Evolutionary conservation across 1,140 invertebrate genomes (phyloP), one percentile per base, ranked within the genome.

Genomic region (Brachionus paranguensis): DNA sequence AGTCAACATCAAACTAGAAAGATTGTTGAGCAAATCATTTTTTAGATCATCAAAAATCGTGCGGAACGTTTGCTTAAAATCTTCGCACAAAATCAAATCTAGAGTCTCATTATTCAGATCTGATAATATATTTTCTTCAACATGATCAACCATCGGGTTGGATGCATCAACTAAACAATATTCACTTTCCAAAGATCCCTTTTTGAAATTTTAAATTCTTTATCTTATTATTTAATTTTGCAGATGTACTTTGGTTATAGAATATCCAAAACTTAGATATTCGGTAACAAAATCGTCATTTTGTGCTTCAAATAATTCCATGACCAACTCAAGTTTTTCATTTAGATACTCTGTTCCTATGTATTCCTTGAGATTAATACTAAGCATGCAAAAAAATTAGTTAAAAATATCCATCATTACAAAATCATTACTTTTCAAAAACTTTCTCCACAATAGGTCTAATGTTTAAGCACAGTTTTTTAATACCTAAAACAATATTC

Each of bases 1-100:
- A 12, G 43, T 24, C 14, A 76, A 11, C 43, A 76, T 76, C 47
- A 76, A 29, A 76, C 72, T 76, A 37, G 72, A 50, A 10, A 76
- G 43, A 50, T 76, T 76, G 29, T 76, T 76, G 20, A 76, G 27
- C 10, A 76, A 76, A 20, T 76, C 72, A 50, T 76, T 76, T 76
- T 76, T 76, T 4, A 50, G 3, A 50, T 11, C 10, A 29, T 76
- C 72, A 27, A 76, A 47, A 27, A 76, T 50, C 27, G 72, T 50
- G 1, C 24, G 43, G 47, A 76, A 76, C 14, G 72, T 76, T 47
- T 50, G 45, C 43, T 50, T 76, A 76, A 76, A 76, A 50, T 76
- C 72, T 7, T 76, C 72, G 20, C 72, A 27, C 17, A 50, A 27
- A 50, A 76, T 27, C 11, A 76, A 76, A 50, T 76, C 72, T 4